Evolutionary conservation across 2,888 invertebrate genomes (phyloP), one percentile per base, ranked within the genome.

Genomic region (Priocnemis perturbator): DNA sequence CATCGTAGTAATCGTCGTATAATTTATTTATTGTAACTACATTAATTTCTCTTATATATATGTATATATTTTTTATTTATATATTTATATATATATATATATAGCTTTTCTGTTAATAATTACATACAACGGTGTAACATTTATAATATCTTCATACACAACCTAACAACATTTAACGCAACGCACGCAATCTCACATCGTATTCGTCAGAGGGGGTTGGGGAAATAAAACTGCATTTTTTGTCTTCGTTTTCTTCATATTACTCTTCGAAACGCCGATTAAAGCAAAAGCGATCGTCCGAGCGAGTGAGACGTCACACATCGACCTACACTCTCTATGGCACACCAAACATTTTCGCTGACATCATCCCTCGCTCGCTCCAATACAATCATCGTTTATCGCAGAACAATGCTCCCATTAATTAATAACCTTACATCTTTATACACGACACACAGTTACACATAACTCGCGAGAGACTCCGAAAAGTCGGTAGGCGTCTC

Each of bases 51-150:
- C 75, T 81, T 83, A 73, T 74, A 72, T 73, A 81, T 77, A 76
- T 68, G 50, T 59, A 71, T 48, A 37, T 76, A 26, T 66, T 63
- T 48, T 44, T 62, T 17, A 45, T 71, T 53, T 50, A 71, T 50
- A 67, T 60, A 37, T 37, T 56, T 21, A 60, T 14, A 55, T 30
- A 57, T 60, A 60, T 45, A 48, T 37, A 44, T 50, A 23, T 30
- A 5, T 52, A 52, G 50, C 61, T 61, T 56, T 30, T 61, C 55
- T 62, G 55, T 67, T 73, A 72, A 80, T 81, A 81, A 78, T 82
- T 83, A 85, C 85, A 81, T 83, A 86, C 82, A 86, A 86, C 82
- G 79, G 79, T 83, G 69, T 84, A 86, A 86, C 86, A 86, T 86
- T 85, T 81, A 86, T 86, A 82, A 82, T 84, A 78, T 73, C 70